Base-by-base conservation (phyloP, 2,888 invertebrate species). In the Spisula solida region DNA sequence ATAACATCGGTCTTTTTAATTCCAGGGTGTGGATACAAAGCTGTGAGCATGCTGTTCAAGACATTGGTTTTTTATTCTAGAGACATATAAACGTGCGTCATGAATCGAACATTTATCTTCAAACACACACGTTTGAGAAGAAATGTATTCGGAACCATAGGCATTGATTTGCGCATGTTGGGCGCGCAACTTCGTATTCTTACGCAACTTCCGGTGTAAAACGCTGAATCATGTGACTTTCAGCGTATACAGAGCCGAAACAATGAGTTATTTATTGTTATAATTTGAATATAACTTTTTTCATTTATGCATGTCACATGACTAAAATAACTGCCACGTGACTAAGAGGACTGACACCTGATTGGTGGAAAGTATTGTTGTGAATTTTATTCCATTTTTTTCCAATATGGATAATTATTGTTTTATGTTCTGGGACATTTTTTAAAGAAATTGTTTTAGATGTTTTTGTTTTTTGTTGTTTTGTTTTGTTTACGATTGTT, bases 1-100 rank as follows among this genome's bases (percentile, higher is more conserved):
- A n/a, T n/a, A n/a, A n/a, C n/a, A n/a, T n/a, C n/a, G n/a, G n/a
- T n/a, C n/a, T n/a, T n/a, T n/a, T n/a, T n/a, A n/a, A n/a, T 86
- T 86, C 20, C 86, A 86, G 86, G 86, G 86, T 29, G 82, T 86
- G 31, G 86, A 86, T 48, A 86, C 86, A 12, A 86, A 86, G 51
- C 82, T 86, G 47, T 86, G 82, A 86, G 48, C 18, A 51, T 8
- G n/a, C 56, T 5, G 18, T 34, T 34, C 75, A 10, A 34, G 20
- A 20, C 2, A 14, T 48, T 80, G 47, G 78, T 8, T 34, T 78
- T 25, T n/a, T n/a, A 25, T 47, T 80, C 25, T 47, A n/a, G 47
- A 41, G 1, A 41, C 41, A 47, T 18, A 41, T 29, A 20, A 16
- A 10, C 14, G 51, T 80, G 75, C 14, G 75, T 34, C 34, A 31